phyloP scores from a whole-genome alignment of 2,888 invertebrate species.

The Mayetiola destructor region DNA sequence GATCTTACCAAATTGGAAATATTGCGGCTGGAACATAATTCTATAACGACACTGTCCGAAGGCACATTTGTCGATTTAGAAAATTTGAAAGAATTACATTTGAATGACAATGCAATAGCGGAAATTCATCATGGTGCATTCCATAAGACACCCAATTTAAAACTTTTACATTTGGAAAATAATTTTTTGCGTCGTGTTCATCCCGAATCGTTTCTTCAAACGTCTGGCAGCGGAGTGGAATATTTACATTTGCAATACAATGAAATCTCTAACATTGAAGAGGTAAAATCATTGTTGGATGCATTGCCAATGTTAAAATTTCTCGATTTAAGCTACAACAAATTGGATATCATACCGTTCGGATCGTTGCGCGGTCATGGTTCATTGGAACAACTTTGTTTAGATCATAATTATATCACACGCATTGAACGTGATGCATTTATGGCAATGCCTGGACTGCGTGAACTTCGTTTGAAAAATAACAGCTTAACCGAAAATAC shows the following conservation, averaged over 20 bases:
- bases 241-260: slow-evolving; percentile 64
- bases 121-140: slow-evolving; percentile 69
- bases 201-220: slow-evolving; percentile 65
- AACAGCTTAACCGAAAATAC: slow-evolving; percentile 63
- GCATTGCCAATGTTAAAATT: slow-evolving; percentile 62
- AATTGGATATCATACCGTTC: slow-evolving; percentile 58
- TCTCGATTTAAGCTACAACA: slow-evolving; percentile 66
- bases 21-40: slow-evolving; percentile 55
- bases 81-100: slow-evolving; percentile 47
- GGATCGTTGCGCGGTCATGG: slow-evolving; percentile 67
- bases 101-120: slow-evolving; percentile 58
- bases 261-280: slow-evolving; percentile 58
- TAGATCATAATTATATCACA: slow-evolving; percentile 62
- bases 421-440: slow-evolving; percentile 66
- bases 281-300: slow-evolving; percentile 58
- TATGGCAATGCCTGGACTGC: slow-evolving; percentile 65
- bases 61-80: slow-evolving; percentile 68
- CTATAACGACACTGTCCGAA: slow-evolving; percentile 54
- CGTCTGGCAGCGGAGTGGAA: slow-evolving; percentile 58
- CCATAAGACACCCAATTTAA: slow-evolving; percentile 57
- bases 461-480: slow-evolving; percentile 67
- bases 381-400: slow-evolving; percentile 61
- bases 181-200: slow-evolving; percentile 64
- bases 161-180: slow-evolving; percentile 58
- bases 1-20: slow-evolving; percentile 58